A percentile compares a stretch with the other conserved stretches of the same genome.
These are phyloP conservation scores for Lamprotornis superbus DNA, from an alignment of 2,113 vertebrate species.

Conservation along the genomic window DNA sequence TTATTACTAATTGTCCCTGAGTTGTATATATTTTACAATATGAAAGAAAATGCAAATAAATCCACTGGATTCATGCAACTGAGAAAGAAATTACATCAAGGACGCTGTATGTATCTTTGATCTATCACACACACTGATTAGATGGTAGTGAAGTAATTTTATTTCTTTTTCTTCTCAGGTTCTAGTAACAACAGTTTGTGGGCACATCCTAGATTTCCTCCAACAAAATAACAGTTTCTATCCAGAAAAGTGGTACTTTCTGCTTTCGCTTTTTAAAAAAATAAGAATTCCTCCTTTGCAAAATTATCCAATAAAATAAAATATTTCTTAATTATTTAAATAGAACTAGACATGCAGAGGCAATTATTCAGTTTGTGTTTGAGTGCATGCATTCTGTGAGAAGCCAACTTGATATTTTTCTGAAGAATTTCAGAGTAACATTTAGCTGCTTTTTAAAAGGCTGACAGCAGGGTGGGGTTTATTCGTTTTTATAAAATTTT, in stretches of 20 bases:
- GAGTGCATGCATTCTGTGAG: not conserved
- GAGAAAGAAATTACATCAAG: slow-evolving; percentile 18
- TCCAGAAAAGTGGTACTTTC: not conserved
- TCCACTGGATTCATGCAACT: not conserved
- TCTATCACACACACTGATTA: not conserved
- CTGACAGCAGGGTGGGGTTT: not conserved
- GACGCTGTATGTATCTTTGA: not conserved
- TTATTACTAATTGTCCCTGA: slow-evolving; percentile 61
- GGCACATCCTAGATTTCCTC: not conserved
- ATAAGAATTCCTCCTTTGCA: not conserved
- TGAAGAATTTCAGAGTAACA: not conserved
- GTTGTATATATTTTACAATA: slow-evolving; percentile 29
- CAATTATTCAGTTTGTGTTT: not conserved
- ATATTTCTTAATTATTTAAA: not conserved
- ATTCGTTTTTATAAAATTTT: not conserved
- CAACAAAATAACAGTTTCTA: not conserved
- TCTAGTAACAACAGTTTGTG: not conserved
- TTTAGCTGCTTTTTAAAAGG: not conserved
- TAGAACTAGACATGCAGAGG: not conserved
- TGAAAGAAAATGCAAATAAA: slow-evolving; percentile 53
- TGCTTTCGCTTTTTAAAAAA: not conserved
- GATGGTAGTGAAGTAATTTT: not conserved
- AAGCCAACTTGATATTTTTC: not conserved
- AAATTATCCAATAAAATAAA: not conserved
- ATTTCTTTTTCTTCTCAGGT: not conserved